These are phyloP conservation scores for Varecia variegata DNA, from an alignment of 2,797 vertebrate species.

Conservation along the genomic window DNA sequence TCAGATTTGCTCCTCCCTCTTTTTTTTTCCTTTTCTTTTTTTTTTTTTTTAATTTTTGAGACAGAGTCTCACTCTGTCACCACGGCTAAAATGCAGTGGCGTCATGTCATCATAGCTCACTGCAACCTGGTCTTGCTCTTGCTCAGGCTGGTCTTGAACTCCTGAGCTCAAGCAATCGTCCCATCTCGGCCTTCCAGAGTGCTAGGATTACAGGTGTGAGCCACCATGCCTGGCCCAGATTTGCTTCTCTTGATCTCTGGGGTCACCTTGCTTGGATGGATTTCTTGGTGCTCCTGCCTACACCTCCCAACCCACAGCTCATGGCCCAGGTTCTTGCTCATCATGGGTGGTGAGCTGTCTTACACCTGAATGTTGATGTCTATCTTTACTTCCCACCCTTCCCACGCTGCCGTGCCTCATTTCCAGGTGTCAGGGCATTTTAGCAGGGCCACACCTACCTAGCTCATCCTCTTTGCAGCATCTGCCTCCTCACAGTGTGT, in stretches of 20 bases:
- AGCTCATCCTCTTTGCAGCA: not conserved
- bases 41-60: not conserved
- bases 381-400: not conserved
- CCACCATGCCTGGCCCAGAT: not conserved
- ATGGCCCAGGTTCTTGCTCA: not conserved
- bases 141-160: not conserved
- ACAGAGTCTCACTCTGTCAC: not conserved
- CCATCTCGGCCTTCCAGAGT: too few relatives aligned
- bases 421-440: not conserved
- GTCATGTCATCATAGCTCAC: too few relatives aligned
- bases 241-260: not conserved
- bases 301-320: not conserved
- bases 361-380: not conserved
- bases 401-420: not conserved
- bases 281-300: not conserved
- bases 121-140: not conserved
- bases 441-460: not conserved
- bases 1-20: not conserved
- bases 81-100: not conserved
- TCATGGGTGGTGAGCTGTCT: not conserved
- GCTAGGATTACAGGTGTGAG: not conserved
- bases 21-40: rapidly evolving
- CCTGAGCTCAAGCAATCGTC: not conserved
- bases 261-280: not conserved
- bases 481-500: not conserved